These are phyloP conservation scores for Phocides pigmalion DNA, from an alignment of 1,140 invertebrate species.

Conservation along the genomic window DNA sequence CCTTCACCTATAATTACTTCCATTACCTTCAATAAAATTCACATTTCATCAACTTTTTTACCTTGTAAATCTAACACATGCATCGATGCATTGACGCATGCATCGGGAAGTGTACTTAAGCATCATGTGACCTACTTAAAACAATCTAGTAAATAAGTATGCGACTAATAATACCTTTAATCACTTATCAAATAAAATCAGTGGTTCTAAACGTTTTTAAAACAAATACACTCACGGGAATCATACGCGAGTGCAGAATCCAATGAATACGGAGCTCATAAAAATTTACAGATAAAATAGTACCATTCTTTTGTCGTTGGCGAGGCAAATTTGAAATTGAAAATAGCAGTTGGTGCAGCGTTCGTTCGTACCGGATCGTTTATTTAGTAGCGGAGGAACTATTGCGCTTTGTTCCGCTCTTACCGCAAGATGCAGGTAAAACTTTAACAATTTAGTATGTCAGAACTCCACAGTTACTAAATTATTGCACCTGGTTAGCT, in stretches of 20 bases:
- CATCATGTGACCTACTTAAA: too few species aligned
- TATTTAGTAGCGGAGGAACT: conserved; percentile 53
- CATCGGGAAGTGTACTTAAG: too few species aligned
- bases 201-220: conserved; percentile 21
- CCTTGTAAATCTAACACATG: too few species aligned
- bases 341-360: conserved; percentile 57
- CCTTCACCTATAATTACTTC: too few species aligned
- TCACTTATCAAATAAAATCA: conserved; percentile 22
- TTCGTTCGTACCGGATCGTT: conserved; percentile 44
- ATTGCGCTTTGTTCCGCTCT: conserved; percentile 56
- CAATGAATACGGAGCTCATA: conserved; percentile 21
- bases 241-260: conserved; percentile 15
- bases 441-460: conserved; percentile 56
- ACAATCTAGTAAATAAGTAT: too few species aligned
- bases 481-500: conserved; percentile 20
- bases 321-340: conserved; percentile 64
- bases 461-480: conserved; percentile 32
- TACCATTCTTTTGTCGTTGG: conserved; percentile 57
- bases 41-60: too few species aligned
- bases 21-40: too few species aligned
- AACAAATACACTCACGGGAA: conserved; percentile 15
- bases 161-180: neutral
- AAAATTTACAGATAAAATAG: conserved; percentile 57
- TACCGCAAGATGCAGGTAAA: conserved; percentile 53
- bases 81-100: too few species aligned